These are phyloP conservation scores for Tiphia femorata DNA, from an alignment of 2,888 invertebrate genomes.

Conservation along the genomic window DNA sequence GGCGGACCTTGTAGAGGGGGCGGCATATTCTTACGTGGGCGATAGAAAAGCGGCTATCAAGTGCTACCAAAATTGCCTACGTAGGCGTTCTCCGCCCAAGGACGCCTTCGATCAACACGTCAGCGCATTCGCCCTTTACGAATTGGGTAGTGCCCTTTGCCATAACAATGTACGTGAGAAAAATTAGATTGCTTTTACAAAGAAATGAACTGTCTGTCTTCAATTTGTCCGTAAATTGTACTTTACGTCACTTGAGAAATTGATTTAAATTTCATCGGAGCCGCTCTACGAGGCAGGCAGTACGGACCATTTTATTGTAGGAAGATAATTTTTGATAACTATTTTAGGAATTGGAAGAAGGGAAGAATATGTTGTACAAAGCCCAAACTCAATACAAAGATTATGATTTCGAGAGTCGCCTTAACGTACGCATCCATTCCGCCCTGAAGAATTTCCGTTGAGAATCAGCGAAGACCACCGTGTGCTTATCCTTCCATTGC, in stretches of 20 bases:
- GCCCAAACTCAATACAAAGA: constrained; percentile 73
- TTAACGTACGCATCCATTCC: constrained; percentile 75
- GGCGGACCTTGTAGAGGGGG: constrained; percentile 71
- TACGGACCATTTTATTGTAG: background rate
- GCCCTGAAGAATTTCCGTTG: constrained; percentile 66
- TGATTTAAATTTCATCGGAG: no score
- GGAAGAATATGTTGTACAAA: constrained; percentile 69
- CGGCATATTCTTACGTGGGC: constrained; percentile 68
- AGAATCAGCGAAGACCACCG: no score
- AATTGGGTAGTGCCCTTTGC: constrained; percentile 70
- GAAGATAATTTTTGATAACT: no score
- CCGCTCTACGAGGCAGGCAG: no score
- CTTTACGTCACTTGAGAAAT: no score
- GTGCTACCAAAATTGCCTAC: constrained; percentile 56
- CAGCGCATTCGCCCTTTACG: constrained; percentile 77
- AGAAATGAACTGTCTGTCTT: no score
- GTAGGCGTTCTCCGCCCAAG: constrained; percentile 47
- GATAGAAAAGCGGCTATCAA: constrained; percentile 55
- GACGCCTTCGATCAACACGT: constrained; percentile 69
- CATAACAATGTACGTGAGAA: constrained; percentile 53
- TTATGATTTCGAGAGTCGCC: constrained; percentile 78
- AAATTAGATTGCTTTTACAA: no score
- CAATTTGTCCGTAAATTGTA: no score
- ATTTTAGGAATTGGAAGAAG: constrained; percentile 72
- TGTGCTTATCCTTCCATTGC: no score